Conservation (phyloP, 2,888 invertebrate genomes). For the Drosophila antonietae region DNA sequence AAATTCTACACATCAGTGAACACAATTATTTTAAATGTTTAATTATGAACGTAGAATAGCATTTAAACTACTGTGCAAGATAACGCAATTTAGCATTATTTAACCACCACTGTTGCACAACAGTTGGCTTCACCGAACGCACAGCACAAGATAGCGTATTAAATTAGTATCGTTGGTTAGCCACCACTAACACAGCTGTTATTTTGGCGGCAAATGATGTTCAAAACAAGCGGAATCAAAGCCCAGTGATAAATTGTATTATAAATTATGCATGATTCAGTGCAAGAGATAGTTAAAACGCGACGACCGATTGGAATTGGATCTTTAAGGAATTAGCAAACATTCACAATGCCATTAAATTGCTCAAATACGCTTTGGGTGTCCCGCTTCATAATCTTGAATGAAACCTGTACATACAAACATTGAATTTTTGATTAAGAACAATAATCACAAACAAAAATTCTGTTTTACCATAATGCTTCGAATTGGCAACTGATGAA, state of each 20-base stretch:
- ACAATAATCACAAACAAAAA: too few relatives aligned
- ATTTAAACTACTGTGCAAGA: background rate
- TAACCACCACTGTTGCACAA: background rate
- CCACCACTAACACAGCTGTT: constrained; percentile 50
- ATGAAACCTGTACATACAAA: background rate
- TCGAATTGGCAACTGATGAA: too few relatives aligned
- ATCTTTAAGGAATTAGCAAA: constrained; percentile 37
- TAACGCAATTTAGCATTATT: too few relatives aligned
- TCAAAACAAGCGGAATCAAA: constrained; percentile 42
- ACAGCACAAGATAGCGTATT: background rate
- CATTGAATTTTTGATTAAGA: too few relatives aligned
- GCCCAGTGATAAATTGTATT: constrained; percentile 25
- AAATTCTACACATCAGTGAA: too few relatives aligned
- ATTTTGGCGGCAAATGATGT: constrained; percentile 54
- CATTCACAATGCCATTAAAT: constrained; percentile 27
- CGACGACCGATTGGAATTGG: too few relatives aligned
- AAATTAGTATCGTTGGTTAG: constrained; percentile 12
- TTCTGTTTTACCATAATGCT: constrained; percentile 14
- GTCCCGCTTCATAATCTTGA: constrained; percentile 37
- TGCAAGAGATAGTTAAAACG: constrained; percentile 63
- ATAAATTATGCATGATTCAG: constrained; percentile 34
- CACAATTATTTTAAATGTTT: background rate
- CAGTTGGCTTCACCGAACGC: background rate
- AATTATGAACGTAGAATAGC: background rate
- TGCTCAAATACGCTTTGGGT: constrained; percentile 20